Base-by-base conservation (phyloP, 2,113 vertebrate genomes). In the Rhinolophus sinicus region DNA sequence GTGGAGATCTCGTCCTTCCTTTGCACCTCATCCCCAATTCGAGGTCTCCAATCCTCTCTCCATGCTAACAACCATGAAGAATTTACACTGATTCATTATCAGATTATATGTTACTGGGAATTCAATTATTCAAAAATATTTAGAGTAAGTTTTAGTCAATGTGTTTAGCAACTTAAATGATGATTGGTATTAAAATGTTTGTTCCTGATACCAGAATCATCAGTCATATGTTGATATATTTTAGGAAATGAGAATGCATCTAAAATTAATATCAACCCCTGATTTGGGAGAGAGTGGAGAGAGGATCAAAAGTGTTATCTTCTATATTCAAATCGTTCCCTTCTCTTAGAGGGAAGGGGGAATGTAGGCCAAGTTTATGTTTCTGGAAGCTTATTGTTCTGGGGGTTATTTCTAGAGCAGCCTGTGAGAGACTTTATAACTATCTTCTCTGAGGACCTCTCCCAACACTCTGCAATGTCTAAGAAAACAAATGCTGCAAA, bases 101-200 rank as follows among this genome's bases (percentile, higher is more conserved):
- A 38, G 40, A 64, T 85, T 80, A 40, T 52, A 77, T 76, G 96
- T 96, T 19, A 33, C n/a, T 47, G 50, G 56, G 38, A 91, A 96
- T 88, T 72, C 6, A 44, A 72, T 94, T 77, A 93, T 75, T 85
- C 8, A 92, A 90, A 94, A 60, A 73, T 86, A 88, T 58, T 94
- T 88, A 91, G 58, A 90, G 24, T 81, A 86, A 56, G 33, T 88
- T 77, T 96, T 28, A 86, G 33, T 87, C n/a, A 64, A 52, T 73
- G 19, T 67, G 24, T 78, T 38, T 28, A 95, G 70, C 19, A 90
- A n/a, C n/a, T 85, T 81, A 33, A 84, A 56, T 60, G 73, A 72
- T 64, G 5, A 8, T 69, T 77, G 62, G 40, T 52, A 24, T 91
- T 93, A 73, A 97, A 95, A 81, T 86, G n/a, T 96, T 85, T 95